Conservation (phyloP, 2,888 invertebrate genomes). For the Catocala nupta region DNA sequence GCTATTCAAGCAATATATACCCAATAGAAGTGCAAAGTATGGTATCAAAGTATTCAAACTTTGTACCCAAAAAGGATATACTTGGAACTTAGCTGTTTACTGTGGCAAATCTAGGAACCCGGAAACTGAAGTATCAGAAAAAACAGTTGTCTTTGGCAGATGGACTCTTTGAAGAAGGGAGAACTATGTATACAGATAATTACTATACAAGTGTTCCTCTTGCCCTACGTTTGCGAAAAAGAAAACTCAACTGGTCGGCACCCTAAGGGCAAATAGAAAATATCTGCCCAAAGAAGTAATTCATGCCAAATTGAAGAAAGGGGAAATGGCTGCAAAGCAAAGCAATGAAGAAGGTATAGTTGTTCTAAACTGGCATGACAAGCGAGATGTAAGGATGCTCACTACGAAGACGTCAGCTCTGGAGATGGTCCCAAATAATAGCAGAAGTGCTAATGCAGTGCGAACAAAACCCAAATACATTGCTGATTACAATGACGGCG, state of each 20-base stretch:
- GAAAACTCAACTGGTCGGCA: constrained; percentile 27
- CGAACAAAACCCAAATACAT: not conserved
- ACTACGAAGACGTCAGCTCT: constrained; percentile 10
- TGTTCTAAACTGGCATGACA: too few relatives aligned
- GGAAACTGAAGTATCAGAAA: constrained; percentile 16
- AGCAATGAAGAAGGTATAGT: constrained; percentile 31
- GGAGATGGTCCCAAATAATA: constrained; percentile 1
- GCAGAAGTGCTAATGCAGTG: constrained; percentile 1
- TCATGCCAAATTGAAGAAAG: constrained; percentile 25
- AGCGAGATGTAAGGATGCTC: constrained; percentile 12
- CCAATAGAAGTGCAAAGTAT: constrained; percentile 31
- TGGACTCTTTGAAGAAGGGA: constrained; percentile 26
- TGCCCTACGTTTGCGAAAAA: constrained; percentile 12
- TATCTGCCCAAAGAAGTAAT: constrained; percentile 34
- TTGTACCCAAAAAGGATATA: constrained; percentile 49
- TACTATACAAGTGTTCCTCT: constrained; percentile 26
- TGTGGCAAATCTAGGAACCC: constrained; percentile 34
- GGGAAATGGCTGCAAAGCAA: constrained; percentile 32
- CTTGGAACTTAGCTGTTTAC: constrained; percentile 40
- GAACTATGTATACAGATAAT: constrained; percentile 39
- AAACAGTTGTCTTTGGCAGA: constrained; percentile 31
- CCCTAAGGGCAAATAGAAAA: constrained; percentile 38
- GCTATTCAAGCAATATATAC: too few relatives aligned
- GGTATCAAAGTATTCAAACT: constrained; percentile 54
- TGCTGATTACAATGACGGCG: constrained; percentile 8